Evolutionary conservation across 2,888 invertebrate genomes (phyloP).

Genomic region (Thera obeliscata): DNA sequence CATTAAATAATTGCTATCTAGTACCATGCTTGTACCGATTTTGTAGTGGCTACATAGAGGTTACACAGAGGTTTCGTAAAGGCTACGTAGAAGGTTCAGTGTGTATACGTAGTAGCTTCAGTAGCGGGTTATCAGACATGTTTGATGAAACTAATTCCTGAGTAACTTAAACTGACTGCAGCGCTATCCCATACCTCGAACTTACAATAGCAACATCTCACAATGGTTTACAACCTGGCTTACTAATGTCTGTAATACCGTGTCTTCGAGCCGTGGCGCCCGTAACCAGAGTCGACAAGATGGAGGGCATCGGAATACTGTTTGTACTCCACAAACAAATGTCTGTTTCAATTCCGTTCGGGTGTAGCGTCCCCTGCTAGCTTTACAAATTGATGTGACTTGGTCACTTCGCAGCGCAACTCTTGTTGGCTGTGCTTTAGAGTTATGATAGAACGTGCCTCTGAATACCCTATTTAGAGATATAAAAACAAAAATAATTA

Average conservation of each 20-base stretch:
- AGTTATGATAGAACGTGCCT: not conserved
- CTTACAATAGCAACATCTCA: slow-evolving; percentile 2
- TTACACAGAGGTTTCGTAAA: not conserved
- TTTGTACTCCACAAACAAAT: slow-evolving; percentile 13
- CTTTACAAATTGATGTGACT: slow-evolving; percentile 4
- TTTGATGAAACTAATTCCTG: not conserved
- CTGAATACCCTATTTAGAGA: not conserved
- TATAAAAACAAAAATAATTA: too few species aligned
- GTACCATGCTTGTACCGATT: too few species aligned
- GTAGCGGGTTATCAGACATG: not conserved
- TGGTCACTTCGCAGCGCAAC: not conserved
- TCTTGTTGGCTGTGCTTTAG: not conserved
- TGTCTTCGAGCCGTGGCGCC: slow-evolving; percentile 8
- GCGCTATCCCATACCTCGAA: not conserved
- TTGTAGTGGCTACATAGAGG: not conserved
- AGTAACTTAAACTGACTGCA: not conserved
- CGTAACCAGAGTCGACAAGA: slow-evolving; percentile 23
- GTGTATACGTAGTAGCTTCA: too few species aligned
- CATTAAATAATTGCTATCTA: too few species aligned
- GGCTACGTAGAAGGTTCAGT: not conserved
- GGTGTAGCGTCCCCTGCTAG: slow-evolving; percentile 2
- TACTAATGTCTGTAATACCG: slow-evolving; percentile 6
- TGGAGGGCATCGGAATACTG: slow-evolving; percentile 14
- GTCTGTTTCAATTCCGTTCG: slow-evolving; percentile 6
- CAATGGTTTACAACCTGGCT: slow-evolving; percentile 7